These are phyloP conservation scores for Callocephalon fimbriatum DNA, from an alignment of 2,113 vertebrate genomes.

Conservation along the genomic window DNA sequence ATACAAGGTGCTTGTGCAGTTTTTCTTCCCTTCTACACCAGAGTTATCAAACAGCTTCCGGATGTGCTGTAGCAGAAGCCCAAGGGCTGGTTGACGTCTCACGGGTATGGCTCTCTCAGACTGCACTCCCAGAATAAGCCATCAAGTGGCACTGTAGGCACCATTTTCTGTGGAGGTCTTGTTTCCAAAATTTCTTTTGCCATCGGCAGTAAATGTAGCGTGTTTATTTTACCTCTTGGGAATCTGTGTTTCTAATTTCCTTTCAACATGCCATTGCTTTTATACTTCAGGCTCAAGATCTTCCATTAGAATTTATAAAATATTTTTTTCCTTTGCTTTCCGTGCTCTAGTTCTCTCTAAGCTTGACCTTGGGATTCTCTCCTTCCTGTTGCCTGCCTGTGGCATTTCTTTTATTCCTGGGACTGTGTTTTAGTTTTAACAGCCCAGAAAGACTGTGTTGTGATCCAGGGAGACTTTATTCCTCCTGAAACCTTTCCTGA, in stretches of 20 bases:
- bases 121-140: background rate
- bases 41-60: background rate
- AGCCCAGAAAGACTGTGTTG: background rate
- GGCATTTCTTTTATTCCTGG: conserved; percentile 11
- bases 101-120: background rate
- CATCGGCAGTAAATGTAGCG: background rate
- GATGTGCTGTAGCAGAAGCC: background rate
- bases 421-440: background rate
- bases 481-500: background rate
- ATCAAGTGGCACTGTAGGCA: conserved; percentile 33
- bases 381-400: background rate
- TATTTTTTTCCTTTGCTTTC: background rate
- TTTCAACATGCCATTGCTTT: background rate
- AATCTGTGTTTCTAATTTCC: background rate
- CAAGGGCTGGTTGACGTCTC: background rate
- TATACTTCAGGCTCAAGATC: background rate
- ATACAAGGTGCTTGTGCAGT: background rate
- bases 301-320: background rate
- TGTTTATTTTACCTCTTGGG: background rate
- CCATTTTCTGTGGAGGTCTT: background rate
- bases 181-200: background rate
- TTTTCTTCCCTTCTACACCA: background rate
- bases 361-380: conserved; percentile 5
- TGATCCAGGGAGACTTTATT: background rate
- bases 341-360: background rate